These are phyloP conservation scores for Aldrovandia affinis DNA, from an alignment of 2,797 vertebrate species.

Conservation along the genomic window DNA sequence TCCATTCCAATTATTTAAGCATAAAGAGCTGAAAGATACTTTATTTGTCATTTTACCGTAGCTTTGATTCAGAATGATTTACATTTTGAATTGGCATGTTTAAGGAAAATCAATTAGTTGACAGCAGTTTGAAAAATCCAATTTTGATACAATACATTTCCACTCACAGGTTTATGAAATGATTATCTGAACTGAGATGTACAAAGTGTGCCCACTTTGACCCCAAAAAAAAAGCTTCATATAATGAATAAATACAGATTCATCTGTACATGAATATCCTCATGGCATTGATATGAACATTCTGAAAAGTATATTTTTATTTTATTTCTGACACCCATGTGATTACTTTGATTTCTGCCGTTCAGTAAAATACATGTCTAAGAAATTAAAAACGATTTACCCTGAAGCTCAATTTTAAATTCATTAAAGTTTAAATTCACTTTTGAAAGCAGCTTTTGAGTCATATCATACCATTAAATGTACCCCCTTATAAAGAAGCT, in stretches of 20 bases:
- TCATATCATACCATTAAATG: constrained; percentile 23
- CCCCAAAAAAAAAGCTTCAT: no score
- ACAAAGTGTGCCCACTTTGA: no score
- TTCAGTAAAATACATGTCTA: not conserved
- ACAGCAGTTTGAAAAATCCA: no score
- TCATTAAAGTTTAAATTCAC: not conserved
- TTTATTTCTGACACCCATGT: not conserved
- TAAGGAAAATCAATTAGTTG: no score
- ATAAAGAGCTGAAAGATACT: not conserved
- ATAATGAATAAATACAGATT: not conserved
- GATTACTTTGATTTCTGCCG: no score
- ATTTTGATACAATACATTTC: no score
- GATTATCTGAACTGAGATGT: not conserved
- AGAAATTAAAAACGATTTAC: not conserved
- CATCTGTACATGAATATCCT: not conserved
- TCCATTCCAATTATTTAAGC: not conserved
- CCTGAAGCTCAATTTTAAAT: not conserved
- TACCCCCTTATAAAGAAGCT: not conserved
- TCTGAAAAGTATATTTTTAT: not conserved
- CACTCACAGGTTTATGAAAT: no score
- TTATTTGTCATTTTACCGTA: no score
- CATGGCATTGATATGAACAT: not conserved
- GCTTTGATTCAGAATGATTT: no score
- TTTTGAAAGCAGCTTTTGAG: constrained; percentile 14
- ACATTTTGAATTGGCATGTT: no score